Evolutionary conservation across 2,113 vertebrate genomes (phyloP), one percentile per base, ranked within the genome.

Genomic region (Rana temporaria): DNA sequence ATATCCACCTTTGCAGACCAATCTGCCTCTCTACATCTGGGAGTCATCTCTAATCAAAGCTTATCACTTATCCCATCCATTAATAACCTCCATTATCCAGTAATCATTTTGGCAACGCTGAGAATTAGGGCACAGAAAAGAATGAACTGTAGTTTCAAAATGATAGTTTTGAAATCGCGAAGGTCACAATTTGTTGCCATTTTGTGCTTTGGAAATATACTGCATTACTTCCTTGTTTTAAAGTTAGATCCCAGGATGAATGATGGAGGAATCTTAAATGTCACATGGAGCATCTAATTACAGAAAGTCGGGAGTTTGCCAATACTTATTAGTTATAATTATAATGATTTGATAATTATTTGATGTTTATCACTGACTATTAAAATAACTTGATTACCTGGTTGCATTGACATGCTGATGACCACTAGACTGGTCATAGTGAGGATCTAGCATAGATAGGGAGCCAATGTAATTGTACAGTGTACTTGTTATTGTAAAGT

Each of bases 221-320:
- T 56, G 9, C 6, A 53, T 0, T 22, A 30, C 71, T 32, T 73
- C 24, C 67, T 38, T 1, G 14, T 12, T 73, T 56, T 56, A 12
- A 17, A 11, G 70, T 74, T 0, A 38, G 20, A 38, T 59, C 59
- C 30, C 30, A 38, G 26, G n/a, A 32, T 48, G 42, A 48, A 48
- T 14, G 14, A 48, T 48, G 42, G 42, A 1, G 42, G 42, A 48
- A 48, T 48, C 42, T 8, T 12, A 60, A 12, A 60, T 60, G 55
- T 38, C n/a, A 38, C 30, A 74, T 38, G 55, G 32, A 59, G 6
- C 4, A 20, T 74, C 9, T 74, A 74, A 59, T 59, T 74, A 74
- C 38, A 60, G 70, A 74, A 48, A 48, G 12, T 12, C 42, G 14
- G 42, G 42, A 48, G 42, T 48, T 14, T 48, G 42, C 14, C 42